Percentiles rank a stretch among this genome's conserved stretches.
Evolutionary conservation across 2,888 invertebrate species (phyloP).

Genomic region (Prosopocoilus inquinatus): DNA sequence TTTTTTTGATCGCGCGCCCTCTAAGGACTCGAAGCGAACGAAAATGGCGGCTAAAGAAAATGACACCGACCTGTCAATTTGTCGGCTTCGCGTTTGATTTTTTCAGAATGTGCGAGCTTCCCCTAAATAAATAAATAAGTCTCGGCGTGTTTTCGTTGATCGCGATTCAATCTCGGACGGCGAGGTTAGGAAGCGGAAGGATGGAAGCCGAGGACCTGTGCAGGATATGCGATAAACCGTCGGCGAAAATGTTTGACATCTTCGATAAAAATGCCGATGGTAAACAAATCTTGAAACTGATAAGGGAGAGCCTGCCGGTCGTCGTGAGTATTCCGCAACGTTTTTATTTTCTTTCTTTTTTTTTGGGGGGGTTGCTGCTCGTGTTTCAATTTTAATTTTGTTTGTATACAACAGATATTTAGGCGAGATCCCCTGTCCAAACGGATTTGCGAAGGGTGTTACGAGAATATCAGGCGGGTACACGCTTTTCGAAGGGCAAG

Average conservation of each 20-base stretch:
- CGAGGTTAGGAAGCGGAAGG: conserved; percentile 12
- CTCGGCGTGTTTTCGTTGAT: conserved; percentile 1
- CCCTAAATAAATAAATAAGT: conserved; percentile 7
- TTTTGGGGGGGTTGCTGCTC: neutral
- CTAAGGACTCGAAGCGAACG: conserved; percentile 11
- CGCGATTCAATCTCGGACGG: conserved; percentile 10
- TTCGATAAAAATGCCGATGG: conserved; percentile 47
- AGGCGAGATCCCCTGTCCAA: conserved; percentile 49
- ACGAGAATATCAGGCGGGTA: conserved; percentile 38
- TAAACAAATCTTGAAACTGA: conserved; percentile 45
- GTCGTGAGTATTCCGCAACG: conserved; percentile 39
- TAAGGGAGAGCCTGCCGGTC: conserved; percentile 47
- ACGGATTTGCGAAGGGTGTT: conserved; percentile 45
- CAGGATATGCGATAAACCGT: conserved; percentile 44
- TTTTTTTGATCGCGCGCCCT: conserved; percentile 7
- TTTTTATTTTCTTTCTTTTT: neutral
- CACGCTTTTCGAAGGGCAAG: conserved; percentile 41
- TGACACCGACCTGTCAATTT: conserved; percentile 30
- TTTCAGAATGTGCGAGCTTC: neutral
- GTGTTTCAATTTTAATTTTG: neutral
- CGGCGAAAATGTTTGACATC: conserved; percentile 43
- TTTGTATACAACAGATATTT: conserved; percentile 43
- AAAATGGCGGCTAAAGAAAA: conserved; percentile 39
- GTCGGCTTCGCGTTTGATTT: conserved; percentile 38
- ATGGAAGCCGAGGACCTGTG: conserved; percentile 38